Evolutionary conservation across 2,113 vertebrate genomes (phyloP).

Genomic region (Limnothrissa miodon): DNA sequence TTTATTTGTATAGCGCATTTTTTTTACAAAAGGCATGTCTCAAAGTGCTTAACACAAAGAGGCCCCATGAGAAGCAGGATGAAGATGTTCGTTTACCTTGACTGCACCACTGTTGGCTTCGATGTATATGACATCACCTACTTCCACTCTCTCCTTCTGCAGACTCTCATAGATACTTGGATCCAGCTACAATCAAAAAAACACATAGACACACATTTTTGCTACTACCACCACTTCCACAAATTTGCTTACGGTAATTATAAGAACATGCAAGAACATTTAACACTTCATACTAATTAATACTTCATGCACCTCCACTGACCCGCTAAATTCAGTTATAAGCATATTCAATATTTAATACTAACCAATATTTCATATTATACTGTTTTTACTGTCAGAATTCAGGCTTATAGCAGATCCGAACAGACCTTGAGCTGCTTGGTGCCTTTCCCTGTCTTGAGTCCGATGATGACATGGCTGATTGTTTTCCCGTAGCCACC

Average conservation of each 20-base stretch:
- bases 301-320: too few relatives aligned
- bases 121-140: slow-evolving; percentile 97
- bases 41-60: too few relatives aligned
- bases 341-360: too few relatives aligned
- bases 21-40: too few relatives aligned
- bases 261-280: too few relatives aligned
- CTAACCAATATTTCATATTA: background rate
- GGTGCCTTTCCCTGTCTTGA: slow-evolving; percentile 96
- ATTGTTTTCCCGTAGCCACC: slow-evolving; percentile 97
- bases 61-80: too few relatives aligned
- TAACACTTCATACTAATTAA: too few relatives aligned
- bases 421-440: slow-evolving; percentile 91
- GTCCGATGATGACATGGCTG: slow-evolving; percentile 95
- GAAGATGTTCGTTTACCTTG: slow-evolving; percentile 83
- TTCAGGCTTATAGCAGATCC: too few relatives aligned
- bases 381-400: too few relatives aligned
- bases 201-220: background rate
- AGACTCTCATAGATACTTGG: slow-evolving; percentile 98
- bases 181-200: slow-evolving; percentile 80
- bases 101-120: slow-evolving; percentile 98
- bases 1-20: too few relatives aligned
- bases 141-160: slow-evolving; percentile 96
- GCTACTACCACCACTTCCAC: background rate
- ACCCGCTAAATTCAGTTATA: background rate
- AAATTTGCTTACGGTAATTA: too few relatives aligned